Evolutionary conservation across 2,113 vertebrate genomes (phyloP).

Genomic region (Phocoena phocoena): DNA sequence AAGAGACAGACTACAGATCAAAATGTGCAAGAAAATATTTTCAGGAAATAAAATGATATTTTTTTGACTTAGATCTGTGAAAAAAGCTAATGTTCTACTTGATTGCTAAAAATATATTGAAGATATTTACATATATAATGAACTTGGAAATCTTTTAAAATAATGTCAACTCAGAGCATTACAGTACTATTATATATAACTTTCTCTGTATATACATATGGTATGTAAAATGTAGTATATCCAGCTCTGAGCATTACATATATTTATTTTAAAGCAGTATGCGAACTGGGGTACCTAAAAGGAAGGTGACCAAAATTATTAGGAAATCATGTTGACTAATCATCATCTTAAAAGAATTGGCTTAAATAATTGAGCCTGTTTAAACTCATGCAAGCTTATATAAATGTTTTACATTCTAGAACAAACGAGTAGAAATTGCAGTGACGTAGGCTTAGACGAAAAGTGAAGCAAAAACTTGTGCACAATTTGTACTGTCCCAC

Average conservation of each 20-base stretch:
- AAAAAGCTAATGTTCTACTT: neutral
- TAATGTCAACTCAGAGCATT: neutral
- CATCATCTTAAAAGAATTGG: neutral
- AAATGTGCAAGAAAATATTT: neutral
- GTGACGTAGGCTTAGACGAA: neutral
- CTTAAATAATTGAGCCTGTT: neutral
- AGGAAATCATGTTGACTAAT: neutral
- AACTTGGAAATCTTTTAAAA: neutral
- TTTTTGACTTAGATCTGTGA: neutral
- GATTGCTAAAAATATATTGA: neutral
- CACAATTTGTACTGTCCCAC: neutral
- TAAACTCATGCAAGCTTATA: neutral
- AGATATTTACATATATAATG: neutral
- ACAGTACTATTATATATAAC: neutral
- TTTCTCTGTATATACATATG: neutral
- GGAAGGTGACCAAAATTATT: neutral
- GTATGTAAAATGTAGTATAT: neutral
- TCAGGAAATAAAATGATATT: neutral
- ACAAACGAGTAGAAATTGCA: neutral
- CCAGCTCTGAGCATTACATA: neutral
- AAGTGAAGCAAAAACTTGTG: neutral
- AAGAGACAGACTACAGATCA: neutral
- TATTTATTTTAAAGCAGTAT: neutral
- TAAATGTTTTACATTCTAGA: neutral
- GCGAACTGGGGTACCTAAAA: neutral